Evolutionary conservation across 2,113 vertebrate species (phyloP).

Genomic region (Neodon shergylaensis): DNA sequence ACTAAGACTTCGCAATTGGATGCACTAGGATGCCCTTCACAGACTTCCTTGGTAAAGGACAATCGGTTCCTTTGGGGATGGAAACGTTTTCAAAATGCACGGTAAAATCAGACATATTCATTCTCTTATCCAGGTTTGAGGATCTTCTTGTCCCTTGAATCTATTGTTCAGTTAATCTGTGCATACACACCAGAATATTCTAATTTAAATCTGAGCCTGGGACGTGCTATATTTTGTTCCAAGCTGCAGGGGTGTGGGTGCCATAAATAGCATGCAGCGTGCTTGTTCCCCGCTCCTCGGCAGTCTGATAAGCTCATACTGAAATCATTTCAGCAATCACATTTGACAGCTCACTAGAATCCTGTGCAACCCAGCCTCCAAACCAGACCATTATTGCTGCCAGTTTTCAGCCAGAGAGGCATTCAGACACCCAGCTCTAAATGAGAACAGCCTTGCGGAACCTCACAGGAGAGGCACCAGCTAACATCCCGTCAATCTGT

Average conservation of each 20-base stretch:
- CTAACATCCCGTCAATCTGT: conserved; percentile 63
- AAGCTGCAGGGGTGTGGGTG: conserved; percentile 68
- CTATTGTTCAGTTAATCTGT: conserved; percentile 74
- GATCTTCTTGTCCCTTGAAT: conserved; percentile 55
- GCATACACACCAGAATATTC: conserved; percentile 40
- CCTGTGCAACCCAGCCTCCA: conserved; percentile 66
- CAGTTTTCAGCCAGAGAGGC: conserved; percentile 32
- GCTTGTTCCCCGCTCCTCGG: conserved; percentile 75
- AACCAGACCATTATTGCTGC: conserved; percentile 62
- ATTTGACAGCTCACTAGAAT: conserved; percentile 59
- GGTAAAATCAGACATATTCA: conserved; percentile 54
- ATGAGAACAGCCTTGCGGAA: conserved; percentile 43
- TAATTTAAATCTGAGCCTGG: conserved; percentile 59
- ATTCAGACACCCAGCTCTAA: conserved; percentile 64
- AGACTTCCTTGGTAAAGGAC: conserved; percentile 54
- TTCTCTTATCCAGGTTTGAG: not conserved
- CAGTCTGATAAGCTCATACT: conserved; percentile 75
- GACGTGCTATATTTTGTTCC: conserved; percentile 75
- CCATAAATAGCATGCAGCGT: conserved; percentile 56
- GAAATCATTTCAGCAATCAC: conserved; percentile 63
- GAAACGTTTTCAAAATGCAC: conserved; percentile 57
- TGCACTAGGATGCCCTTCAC: conserved; percentile 43
- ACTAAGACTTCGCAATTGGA: conserved; percentile 52
- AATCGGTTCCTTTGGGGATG: conserved; percentile 42
- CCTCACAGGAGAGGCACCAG: not conserved